Evolutionary conservation across 2,797 vertebrate genomes (phyloP), one percentile per base, ranked within the genome.

Genomic region (Protosalanx chinensis): DNA sequence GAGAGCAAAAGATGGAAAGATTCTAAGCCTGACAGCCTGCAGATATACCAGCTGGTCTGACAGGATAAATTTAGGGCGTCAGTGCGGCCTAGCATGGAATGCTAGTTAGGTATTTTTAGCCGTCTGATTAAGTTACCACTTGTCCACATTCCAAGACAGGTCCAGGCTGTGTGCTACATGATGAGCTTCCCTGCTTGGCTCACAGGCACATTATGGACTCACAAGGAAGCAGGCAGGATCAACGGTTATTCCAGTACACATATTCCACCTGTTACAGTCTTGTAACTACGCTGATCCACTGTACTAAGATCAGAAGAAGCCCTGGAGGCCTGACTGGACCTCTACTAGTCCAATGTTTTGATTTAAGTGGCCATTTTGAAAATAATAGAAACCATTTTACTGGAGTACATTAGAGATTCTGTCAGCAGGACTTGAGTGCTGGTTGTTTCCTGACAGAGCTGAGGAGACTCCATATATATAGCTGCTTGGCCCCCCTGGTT

Each of bases 71-170:
- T 73, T 74, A 74, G 57, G 58, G 5, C 3, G 0, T 72, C 35
- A 69, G 18, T 8, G 20, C 49, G 27, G 68, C 70, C 61, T 10
- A 73, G 61, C 70, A 56, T 74, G 73, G 71, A 76, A 80, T 75
- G 62, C 35, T 67, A 77, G 29, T 32, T 68, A 64, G 75, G 64
- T 85, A 83, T 79, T 82, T 75, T 79, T 81, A 81, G 79, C 57
- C 41, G n/a, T 15, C 32, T 65, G 62, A 72, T 37, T 58, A 56
- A 62, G 68, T 57, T 51, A 66, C 65, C 51, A 61, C 46, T 41
- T 71, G 20, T 58, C 35, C 23, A 67, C 35, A 23, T 49, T 59
- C 33, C 37, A 67, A 53, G 20, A 12, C 32, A 37, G 18, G 51
- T 41, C 37, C 10, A 41, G 23, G 65, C 65, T 56, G 29, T 56